These are phyloP conservation scores for Erynnis tages DNA, from an alignment of 2,888 invertebrate species.

Conservation along the genomic window DNA sequence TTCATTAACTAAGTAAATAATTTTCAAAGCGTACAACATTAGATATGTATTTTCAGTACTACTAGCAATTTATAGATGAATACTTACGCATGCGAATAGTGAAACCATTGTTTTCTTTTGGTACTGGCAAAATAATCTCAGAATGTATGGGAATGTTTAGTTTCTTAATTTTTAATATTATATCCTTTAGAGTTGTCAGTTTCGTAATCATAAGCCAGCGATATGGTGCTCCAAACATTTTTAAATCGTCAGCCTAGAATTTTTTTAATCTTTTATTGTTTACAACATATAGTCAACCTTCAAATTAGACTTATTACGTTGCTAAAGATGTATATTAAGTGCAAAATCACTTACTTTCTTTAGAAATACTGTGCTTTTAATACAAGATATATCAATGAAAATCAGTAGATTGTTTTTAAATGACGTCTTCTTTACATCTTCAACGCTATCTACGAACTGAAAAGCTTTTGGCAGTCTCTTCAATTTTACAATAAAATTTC, in stretches of 20 bases:
- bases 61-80: background rate
- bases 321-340: too few relatives aligned
- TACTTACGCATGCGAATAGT: slow-evolving; percentile 47
- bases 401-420: slow-evolving; percentile 36
- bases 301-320: too few relatives aligned
- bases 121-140: slow-evolving; percentile 48
- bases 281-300: too few relatives aligned
- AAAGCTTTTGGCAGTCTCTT: slow-evolving; percentile 36
- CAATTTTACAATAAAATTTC: slow-evolving; percentile 39
- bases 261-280: too few relatives aligned
- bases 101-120: slow-evolving; percentile 31
- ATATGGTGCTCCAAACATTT: slow-evolving; percentile 46
- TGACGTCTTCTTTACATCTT: slow-evolving; percentile 29
- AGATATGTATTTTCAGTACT: background rate
- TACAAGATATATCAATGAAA: slow-evolving; percentile 42
- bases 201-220: slow-evolving; percentile 55
- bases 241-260: slow-evolving; percentile 43
- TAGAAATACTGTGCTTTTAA: slow-evolving; percentile 35
- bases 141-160: slow-evolving; percentile 51
- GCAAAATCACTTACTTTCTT: slow-evolving; percentile 38
- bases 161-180: slow-evolving; percentile 34
- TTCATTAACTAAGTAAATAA: slow-evolving; percentile 4
- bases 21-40: slow-evolving; percentile 28
- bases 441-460: slow-evolving; percentile 36
- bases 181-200: slow-evolving; percentile 18